These are phyloP conservation scores for Nasonia vitripennis DNA, from an alignment of 1,140 invertebrate genomes.

Conservation along the genomic window DNA sequence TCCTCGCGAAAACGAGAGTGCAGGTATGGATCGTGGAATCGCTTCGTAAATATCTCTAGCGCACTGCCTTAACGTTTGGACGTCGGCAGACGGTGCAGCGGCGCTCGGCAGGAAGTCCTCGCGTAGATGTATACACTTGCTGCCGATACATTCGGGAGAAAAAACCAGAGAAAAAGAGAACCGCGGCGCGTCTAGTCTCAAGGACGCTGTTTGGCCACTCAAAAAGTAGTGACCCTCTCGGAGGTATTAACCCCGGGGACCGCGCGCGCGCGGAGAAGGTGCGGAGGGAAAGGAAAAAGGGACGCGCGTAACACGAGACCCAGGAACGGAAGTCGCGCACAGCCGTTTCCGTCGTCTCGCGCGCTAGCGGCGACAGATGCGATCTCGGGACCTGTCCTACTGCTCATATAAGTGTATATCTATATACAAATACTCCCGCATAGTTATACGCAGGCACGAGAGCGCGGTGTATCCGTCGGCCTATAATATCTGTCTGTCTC, in stretches of 20 bases:
- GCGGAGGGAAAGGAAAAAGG: slow-evolving; percentile 2
- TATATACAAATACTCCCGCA: neutral
- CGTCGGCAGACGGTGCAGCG: neutral
- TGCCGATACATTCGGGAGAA: slow-evolving; percentile 4
- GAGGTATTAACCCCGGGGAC: slow-evolving; percentile 32
- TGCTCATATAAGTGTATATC: too few species aligned
- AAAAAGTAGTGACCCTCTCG: slow-evolving; percentile 51
- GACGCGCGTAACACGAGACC: slow-evolving; percentile 50
- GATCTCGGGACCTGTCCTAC: slow-evolving; percentile 42
- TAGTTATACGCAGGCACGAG: neutral
- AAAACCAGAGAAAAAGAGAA: slow-evolving; percentile 21
- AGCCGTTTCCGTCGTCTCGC: slow-evolving; percentile 54
- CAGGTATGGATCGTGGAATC: neutral
- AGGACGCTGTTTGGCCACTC: slow-evolving; percentile 46
- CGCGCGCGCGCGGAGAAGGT: neutral
- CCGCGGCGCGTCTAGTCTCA: slow-evolving; percentile 29
- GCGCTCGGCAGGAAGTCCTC: slow-evolving; percentile 32
- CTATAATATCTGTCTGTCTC: neutral
- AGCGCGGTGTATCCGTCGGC: too few species aligned
- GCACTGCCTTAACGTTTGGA: too few species aligned
- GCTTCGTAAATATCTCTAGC: too few species aligned
- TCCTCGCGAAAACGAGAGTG: neutral
- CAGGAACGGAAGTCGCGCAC: slow-evolving; percentile 52
- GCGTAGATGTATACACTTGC: slow-evolving; percentile 9
- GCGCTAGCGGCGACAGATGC: slow-evolving; percentile 49